Conservation (phyloP, 2,888 invertebrate genomes). For the Gryllus longicercus region DNA sequence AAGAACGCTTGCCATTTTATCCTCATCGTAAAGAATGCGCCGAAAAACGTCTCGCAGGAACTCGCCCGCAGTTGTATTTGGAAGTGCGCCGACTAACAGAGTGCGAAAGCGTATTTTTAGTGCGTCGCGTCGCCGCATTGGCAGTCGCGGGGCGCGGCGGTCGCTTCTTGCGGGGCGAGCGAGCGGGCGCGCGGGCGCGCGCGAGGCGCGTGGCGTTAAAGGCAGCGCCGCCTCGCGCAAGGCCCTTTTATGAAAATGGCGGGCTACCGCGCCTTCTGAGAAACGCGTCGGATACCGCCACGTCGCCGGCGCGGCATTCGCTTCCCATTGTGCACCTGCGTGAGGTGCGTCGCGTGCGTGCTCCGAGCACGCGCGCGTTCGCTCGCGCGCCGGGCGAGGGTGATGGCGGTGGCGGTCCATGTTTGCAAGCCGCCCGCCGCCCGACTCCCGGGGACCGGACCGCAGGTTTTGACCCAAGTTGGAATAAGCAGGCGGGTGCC, state of each 20-base stretch:
- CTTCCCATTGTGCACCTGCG: not conserved
- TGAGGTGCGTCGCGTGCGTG: not conserved
- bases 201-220: not conserved
- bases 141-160: not conserved
- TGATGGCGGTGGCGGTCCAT: no score
- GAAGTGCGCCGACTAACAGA: no score
- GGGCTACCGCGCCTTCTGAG: not conserved
- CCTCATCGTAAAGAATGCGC: no score
- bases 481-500: not conserved
- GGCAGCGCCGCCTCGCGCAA: not conserved
- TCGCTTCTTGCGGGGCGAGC: not conserved
- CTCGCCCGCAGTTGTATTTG: no score
- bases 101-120: slow-evolving; percentile 8
- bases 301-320: not conserved
- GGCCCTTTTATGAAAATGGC: slow-evolving; percentile 4
- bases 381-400: no score
- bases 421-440: no score
- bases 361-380: not conserved
- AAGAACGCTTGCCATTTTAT: no score
- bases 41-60: no score
- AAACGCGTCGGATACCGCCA: not conserved
- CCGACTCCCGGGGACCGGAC: no score
- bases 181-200: not conserved
- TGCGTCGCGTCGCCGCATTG: not conserved
- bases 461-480: not conserved